phyloP scores from a whole-genome alignment of 2,113 vertebrate genomes.

The Mola mola region DNA sequence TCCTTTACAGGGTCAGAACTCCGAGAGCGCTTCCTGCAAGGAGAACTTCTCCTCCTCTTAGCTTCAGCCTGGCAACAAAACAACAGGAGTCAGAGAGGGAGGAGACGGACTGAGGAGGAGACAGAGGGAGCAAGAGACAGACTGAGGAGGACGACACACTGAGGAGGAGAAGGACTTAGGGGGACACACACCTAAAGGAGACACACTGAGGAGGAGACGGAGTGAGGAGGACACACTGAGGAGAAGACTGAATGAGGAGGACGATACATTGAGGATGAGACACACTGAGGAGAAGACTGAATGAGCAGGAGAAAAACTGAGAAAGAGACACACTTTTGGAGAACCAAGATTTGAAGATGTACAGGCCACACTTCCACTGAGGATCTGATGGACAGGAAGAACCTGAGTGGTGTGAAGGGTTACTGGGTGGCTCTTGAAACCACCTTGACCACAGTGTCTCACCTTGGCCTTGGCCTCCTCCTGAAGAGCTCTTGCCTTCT shows the following conservation, averaged over 20 bases:
- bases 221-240: not conserved
- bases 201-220: not conserved
- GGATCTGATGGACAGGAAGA: too few species aligned
- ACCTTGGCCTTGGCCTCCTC: conserved; percentile 25
- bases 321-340: too few species aligned
- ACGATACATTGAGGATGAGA: not conserved
- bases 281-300: too few species aligned
- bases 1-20: not conserved
- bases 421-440: not conserved
- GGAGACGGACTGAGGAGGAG: not conserved
- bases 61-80: conserved; percentile 36
- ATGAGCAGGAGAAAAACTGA: too few species aligned
- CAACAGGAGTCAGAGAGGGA: not conserved
- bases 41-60: conserved; percentile 16
- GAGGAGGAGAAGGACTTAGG: conserved; percentile 3
- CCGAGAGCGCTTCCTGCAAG: not conserved
- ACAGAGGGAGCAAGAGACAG: not conserved
- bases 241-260: not conserved
- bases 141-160: not conserved
- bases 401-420: too few species aligned
- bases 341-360: too few species aligned
- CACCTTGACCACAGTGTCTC: not conserved
- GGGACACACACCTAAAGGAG: too few species aligned
- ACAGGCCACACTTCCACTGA: too few species aligned
- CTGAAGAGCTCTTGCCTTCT: conserved; percentile 49